A percentile compares a stretch with the other conserved stretches of the same genome.
Evolutionary conservation across 2,797 vertebrate genomes (phyloP).

Genomic region (Caiman crocodilus): DNA sequence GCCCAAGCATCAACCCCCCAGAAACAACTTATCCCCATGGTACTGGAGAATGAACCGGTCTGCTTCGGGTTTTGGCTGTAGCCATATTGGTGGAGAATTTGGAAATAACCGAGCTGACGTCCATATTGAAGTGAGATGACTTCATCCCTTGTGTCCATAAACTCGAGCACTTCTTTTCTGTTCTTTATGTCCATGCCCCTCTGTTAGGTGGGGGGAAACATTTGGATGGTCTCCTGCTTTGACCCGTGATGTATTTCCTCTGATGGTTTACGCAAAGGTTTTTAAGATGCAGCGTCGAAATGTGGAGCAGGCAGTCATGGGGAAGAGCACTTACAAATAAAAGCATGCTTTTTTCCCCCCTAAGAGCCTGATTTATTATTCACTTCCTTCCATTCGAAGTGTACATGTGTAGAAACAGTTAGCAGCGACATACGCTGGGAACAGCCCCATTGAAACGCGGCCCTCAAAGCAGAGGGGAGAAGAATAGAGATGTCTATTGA

Average conservation of each 20-base stretch:
- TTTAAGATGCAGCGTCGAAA: neutral
- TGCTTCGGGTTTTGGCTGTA: neutral
- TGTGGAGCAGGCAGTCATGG: neutral
- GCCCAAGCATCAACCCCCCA: fast-evolving
- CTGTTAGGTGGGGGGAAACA: neutral
- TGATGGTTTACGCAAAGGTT: neutral
- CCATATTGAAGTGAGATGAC: neutral
- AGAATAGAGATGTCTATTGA: neutral
- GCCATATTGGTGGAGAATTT: too few species aligned
- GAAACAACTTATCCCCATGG: fast-evolving
- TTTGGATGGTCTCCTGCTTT: neutral
- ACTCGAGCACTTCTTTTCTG: fast-evolving
- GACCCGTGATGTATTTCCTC: neutral
- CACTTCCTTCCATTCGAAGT: neutral
- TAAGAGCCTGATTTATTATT: neutral
- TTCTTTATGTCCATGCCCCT: fast-evolving
- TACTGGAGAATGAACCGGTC: neutral
- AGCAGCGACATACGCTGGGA: neutral
- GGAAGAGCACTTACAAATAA: neutral
- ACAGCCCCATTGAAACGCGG: neutral
- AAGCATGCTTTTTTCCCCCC: neutral
- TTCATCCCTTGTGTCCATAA: neutral
- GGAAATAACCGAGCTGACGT: neutral
- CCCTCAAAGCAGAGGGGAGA: neutral
- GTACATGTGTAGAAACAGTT: neutral